These are phyloP conservation scores for Epizoanthus illoricatus DNA, from an alignment of 92 coral and sea anemone genomes.

Conservation along the genomic window DNA sequence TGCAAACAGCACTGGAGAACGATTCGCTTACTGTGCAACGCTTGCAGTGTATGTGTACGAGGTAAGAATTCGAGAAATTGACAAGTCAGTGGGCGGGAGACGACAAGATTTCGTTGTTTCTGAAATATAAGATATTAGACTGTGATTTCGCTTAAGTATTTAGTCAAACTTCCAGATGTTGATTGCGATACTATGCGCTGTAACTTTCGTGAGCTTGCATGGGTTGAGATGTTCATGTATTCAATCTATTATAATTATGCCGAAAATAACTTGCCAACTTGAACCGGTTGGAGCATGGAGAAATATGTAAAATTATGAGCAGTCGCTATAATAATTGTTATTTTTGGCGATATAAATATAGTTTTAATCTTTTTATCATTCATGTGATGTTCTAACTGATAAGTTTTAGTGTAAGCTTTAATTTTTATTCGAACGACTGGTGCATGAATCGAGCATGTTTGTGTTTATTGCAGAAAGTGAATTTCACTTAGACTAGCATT, in stretches of 20 bases:
- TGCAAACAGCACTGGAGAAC: constrained; percentile 79
- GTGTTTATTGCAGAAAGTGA: not conserved
- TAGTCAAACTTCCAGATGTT: not conserved
- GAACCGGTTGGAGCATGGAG: not conserved
- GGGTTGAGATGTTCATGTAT: not conserved
- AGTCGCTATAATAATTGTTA: not conserved
- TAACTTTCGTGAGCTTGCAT: not conserved
- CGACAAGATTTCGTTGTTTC: not conserved
- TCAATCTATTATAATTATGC: not conserved
- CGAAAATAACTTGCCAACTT: not conserved
- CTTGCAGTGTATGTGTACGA: constrained; percentile 93
- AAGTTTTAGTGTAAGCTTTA: not conserved
- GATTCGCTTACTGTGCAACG: constrained; percentile 96
- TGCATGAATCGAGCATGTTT: not conserved
- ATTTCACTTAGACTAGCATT: no score
- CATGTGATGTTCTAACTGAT: not conserved
- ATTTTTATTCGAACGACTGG: not conserved
- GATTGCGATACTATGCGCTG: not conserved
- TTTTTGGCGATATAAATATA: not conserved
- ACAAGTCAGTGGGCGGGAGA: not conserved
- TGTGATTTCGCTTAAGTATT: not conserved
- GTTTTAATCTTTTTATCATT: constrained; percentile 9
- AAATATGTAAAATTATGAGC: constrained; percentile 10
- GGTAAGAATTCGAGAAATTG: constrained; percentile 48
- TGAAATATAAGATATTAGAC: not conserved